Conservation (phyloP, 2,797 vertebrate genomes). For the Euthynnus affinis region DNA sequence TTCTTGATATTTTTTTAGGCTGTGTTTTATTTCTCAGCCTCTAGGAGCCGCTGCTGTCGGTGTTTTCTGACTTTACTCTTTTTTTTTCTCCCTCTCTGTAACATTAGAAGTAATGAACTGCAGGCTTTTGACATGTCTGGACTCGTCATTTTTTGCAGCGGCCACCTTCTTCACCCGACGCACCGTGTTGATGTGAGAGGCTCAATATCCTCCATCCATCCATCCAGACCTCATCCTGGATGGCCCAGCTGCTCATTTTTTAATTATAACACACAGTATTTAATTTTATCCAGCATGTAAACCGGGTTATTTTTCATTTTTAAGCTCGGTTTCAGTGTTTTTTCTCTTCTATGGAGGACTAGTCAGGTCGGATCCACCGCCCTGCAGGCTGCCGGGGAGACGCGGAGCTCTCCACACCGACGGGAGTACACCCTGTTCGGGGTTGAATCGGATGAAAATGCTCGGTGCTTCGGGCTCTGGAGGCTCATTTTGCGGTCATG, state of each 20-base stretch:
- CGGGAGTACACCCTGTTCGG: neutral
- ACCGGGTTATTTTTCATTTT: neutral
- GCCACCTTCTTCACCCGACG: conserved; percentile 28
- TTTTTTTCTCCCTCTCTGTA: no score
- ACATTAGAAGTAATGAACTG: neutral
- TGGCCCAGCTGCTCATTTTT: neutral
- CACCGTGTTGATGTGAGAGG: conserved; percentile 15
- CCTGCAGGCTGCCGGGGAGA: conserved; percentile 46
- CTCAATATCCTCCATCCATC: conserved; percentile 29
- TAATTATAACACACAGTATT: neutral
- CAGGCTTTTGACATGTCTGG: conserved; percentile 11
- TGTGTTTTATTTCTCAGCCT: neutral
- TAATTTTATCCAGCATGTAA: conserved; percentile 18
- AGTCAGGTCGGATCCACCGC: conserved; percentile 36
- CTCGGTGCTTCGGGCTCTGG: conserved; percentile 20
- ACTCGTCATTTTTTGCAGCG: conserved; percentile 61
- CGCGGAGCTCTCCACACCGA: conserved; percentile 32
- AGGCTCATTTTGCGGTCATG: conserved; percentile 32
- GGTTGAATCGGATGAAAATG: conserved; percentile 10
- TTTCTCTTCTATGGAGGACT: conserved; percentile 27
- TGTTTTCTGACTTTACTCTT: neutral
- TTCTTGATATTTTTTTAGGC: neutral
- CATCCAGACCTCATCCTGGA: conserved; percentile 10
- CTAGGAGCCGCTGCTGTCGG: conserved; percentile 46
- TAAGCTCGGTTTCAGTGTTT: neutral